Evolutionary conservation across 1,140 invertebrate genomes (phyloP).

Genomic region (Microplitis demolitor): DNA sequence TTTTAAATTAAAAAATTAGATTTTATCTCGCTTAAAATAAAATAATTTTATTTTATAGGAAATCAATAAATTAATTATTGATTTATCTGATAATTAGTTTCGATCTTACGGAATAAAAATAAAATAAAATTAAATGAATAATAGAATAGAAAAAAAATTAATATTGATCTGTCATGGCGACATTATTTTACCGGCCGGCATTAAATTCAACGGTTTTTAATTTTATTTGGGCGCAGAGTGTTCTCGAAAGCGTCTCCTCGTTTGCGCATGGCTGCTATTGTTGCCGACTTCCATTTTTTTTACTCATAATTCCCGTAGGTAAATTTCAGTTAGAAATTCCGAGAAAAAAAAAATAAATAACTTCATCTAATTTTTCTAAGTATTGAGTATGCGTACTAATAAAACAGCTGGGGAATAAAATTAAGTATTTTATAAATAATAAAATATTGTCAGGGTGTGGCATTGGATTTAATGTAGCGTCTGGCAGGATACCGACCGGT

Average conservation of each 20-base stretch:
- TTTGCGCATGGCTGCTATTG: constrained; percentile 30
- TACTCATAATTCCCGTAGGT: too few species aligned
- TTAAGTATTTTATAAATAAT: neutral
- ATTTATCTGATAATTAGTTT: neutral
- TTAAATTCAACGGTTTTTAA: constrained; percentile 45
- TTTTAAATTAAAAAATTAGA: too few species aligned
- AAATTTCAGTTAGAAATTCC: too few species aligned
- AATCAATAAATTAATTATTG: neutral
- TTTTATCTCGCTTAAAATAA: too few species aligned
- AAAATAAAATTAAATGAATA: neutral
- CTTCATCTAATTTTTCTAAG: too few species aligned
- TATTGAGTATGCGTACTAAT: neutral
- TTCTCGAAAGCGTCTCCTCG: constrained; percentile 16
- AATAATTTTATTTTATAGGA: too few species aligned
- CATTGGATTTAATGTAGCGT: constrained; percentile 27
- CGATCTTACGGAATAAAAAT: neutral
- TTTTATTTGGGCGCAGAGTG: neutral
- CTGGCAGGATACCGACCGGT: constrained; percentile 37
- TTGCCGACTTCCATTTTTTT: constrained; percentile 25
- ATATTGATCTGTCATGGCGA: constrained; percentile 42
- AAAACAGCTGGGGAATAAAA: constrained; percentile 2
- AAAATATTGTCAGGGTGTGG: constrained; percentile 46
- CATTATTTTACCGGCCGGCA: constrained; percentile 40
- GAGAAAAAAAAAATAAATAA: too few species aligned
- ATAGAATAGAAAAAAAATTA: neutral